Conservation (phyloP, 2,113 vertebrate species). For the Mesembrinibis cayennensis region DNA sequence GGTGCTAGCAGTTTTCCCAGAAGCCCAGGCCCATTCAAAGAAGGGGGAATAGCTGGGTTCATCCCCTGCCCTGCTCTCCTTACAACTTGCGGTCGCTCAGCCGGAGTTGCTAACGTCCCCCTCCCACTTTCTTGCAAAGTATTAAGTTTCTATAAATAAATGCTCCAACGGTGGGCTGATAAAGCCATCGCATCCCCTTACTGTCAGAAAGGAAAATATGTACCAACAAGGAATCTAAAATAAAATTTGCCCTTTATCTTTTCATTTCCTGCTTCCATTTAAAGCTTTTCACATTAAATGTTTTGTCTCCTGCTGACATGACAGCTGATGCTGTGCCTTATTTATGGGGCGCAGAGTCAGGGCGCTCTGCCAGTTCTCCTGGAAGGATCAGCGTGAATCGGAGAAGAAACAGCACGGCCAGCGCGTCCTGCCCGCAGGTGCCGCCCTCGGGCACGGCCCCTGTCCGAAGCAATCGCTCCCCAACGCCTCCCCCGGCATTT, state of each 20-base stretch:
- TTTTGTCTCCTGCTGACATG: slow-evolving; percentile 38
- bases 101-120: neutral
- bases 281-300: neutral
- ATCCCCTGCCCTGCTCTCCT: neutral
- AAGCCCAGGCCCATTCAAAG: neutral
- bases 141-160: neutral
- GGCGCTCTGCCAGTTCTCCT: slow-evolving; percentile 31
- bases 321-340: slow-evolving; percentile 1
- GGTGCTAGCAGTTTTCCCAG: neutral
- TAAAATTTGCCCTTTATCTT: slow-evolving; percentile 11
- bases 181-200: neutral
- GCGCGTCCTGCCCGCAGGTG: neutral
- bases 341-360: neutral
- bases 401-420: neutral
- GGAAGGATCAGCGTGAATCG: neutral
- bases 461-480: neutral
- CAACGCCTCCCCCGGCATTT: neutral
- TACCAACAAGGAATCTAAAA: slow-evolving; percentile 7
- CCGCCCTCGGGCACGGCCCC: neutral
- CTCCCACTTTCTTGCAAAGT: neutral
- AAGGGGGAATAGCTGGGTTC: too few relatives aligned
- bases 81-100: neutral
- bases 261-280: slow-evolving; percentile 31
- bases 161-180: neutral
- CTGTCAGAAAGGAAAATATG: neutral